Percentiles rank a stretch among this genome's conserved stretches.
phyloP scores from a whole-genome alignment of 2,113 vertebrate genomes.

The Rhabdornis inornatus region DNA sequence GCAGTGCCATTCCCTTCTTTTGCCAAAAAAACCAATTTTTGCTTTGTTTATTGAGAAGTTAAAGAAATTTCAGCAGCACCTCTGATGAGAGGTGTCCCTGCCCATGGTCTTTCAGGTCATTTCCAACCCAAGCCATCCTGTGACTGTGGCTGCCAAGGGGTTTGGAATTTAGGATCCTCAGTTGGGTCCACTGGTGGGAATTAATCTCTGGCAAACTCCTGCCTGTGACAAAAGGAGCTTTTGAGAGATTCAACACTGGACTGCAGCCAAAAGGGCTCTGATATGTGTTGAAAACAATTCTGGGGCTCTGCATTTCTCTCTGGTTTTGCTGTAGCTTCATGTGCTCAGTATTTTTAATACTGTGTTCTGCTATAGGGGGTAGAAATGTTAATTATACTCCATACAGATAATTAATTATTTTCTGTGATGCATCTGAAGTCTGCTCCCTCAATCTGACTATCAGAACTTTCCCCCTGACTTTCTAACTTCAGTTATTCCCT shows the following conservation, averaged over 20 bases:
- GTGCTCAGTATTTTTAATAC: not conserved
- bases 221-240: not conserved
- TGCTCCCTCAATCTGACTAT: not conserved
- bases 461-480: not conserved
- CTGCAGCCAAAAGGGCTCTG: not conserved
- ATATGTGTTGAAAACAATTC: not conserved
- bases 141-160: not conserved
- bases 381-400: not conserved
- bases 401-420: not conserved
- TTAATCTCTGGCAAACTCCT: not conserved
- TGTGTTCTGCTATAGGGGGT: fast-evolving
- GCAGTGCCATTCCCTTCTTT: not conserved
- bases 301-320: not conserved
- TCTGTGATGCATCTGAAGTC: not conserved
- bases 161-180: not conserved
- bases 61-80: not conserved
- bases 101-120: not conserved
- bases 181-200: not conserved
- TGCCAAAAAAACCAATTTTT: not conserved
- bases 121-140: not conserved
- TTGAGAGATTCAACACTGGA: fast-evolving
- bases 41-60: not conserved
- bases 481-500: not conserved
- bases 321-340: not conserved
- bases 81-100: not conserved